Evolutionary conservation across 1,140 invertebrate species (phyloP).

Genomic region (Aporrectodea caliginosa): DNA sequence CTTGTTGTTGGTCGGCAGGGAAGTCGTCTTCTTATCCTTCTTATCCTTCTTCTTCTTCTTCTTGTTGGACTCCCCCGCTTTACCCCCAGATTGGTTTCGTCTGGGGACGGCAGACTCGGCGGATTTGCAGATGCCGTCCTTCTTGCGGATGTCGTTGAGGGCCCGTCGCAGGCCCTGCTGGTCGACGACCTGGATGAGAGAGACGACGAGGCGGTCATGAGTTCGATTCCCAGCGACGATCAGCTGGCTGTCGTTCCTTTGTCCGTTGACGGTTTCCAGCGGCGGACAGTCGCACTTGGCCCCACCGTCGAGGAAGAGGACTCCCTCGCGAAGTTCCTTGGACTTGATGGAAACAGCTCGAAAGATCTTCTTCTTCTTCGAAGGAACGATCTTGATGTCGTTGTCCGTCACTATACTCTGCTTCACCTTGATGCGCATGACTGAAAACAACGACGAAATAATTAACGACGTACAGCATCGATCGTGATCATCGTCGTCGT

Average conservation of each 20-base stretch:
- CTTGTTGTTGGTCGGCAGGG: not conserved
- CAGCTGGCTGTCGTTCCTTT: not conserved
- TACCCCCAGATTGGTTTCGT: not conserved
- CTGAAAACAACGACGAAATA: not conserved
- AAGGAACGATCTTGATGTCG: not conserved
- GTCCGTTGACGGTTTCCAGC: not conserved
- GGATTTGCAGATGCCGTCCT: not conserved
- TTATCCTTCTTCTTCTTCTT: not conserved
- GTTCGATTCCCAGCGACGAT: not conserved
- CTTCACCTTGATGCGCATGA: not conserved
- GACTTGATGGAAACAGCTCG: not conserved
- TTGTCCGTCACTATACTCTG: not conserved
- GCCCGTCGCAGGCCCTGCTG: not conserved
- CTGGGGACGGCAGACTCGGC: too few relatives aligned
- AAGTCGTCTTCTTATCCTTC: not conserved
- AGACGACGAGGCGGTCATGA: not conserved
- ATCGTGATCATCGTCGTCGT: not conserved
- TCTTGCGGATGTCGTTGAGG: not conserved
- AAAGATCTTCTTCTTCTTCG: not conserved
- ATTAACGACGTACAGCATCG: not conserved
- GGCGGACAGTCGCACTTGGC: not conserved
- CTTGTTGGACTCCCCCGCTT: not conserved
- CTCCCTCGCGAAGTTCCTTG: not conserved
- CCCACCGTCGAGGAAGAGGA: not conserved
- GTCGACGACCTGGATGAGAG: not conserved